These are phyloP conservation scores for Anseranas semipalmata DNA, from an alignment of 2,113 vertebrate genomes.

Conservation along the genomic window DNA sequence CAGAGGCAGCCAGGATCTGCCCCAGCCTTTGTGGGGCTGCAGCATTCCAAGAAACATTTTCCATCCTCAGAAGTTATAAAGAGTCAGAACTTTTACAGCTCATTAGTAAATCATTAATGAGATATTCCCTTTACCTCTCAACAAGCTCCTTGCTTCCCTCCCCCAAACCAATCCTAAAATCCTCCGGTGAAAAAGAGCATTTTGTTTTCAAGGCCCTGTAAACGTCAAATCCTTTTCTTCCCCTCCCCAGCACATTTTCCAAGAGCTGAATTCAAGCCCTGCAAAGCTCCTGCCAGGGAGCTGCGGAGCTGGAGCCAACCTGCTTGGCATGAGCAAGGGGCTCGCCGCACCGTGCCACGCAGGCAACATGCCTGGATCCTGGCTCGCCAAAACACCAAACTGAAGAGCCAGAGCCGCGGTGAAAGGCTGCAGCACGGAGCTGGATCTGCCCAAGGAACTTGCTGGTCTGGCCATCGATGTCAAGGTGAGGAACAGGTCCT, in stretches of 20 bases:
- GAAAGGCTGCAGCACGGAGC: not conserved
- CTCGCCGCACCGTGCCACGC: not conserved
- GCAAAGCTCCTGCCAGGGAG: not conserved
- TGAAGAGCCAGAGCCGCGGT: not conserved
- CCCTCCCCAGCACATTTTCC: slow-evolving; percentile 27
- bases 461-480: not conserved
- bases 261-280: not conserved
- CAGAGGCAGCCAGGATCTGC: slow-evolving; percentile 64
- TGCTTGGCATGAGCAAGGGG: not conserved
- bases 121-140: slow-evolving; percentile 62
- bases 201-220: slow-evolving; percentile 9
- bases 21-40: slow-evolving; percentile 60
- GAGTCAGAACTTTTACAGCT: slow-evolving; percentile 57
- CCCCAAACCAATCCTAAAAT: slow-evolving; percentile 3
- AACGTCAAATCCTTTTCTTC: slow-evolving; percentile 27
- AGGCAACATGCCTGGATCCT: not conserved
- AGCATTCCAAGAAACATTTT: slow-evolving; percentile 69
- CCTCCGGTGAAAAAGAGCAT: slow-evolving; percentile 10
- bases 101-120: slow-evolving; percentile 63
- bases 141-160: slow-evolving; percentile 19
- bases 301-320: not conserved
- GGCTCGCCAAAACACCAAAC: not conserved
- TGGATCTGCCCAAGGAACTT: not conserved
- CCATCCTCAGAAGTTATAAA: slow-evolving; percentile 47
- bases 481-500: not conserved